A percentile compares a stretch with the other conserved stretches of the same genome.
phyloP scores from a whole-genome alignment of 2,113 vertebrate genomes.

The Ellobius talpinus region DNA sequence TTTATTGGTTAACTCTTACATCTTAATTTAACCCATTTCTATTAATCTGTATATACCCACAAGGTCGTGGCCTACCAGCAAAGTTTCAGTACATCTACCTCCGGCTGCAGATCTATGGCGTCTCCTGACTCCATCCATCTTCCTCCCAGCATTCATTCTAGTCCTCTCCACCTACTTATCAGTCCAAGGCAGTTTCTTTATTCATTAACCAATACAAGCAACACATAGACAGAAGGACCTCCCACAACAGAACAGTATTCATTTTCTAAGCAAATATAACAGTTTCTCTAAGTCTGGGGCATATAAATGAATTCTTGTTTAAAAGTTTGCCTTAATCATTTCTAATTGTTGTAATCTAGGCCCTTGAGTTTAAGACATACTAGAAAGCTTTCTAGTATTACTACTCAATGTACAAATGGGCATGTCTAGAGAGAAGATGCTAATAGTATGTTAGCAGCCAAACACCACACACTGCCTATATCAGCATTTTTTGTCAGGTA shows the following conservation, averaged over 20 bases:
- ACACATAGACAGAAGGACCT: no score
- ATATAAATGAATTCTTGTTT: not conserved
- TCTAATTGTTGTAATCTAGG: not conserved
- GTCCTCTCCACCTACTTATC: no score
- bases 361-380: not conserved
- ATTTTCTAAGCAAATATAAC: conserved; percentile 12
- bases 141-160: no score
- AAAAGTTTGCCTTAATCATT: conserved; percentile 23
- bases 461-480: not conserved
- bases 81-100: no score
- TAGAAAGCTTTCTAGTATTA: not conserved
- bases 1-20: no score
- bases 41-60: no score
- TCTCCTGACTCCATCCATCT: no score
- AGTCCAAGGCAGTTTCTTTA: no score
- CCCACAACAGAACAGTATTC: not conserved
- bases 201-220: no score
- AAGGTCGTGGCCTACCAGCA: no score
- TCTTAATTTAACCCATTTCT: no score
- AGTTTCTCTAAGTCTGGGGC: not conserved
- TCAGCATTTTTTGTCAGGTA: not conserved
- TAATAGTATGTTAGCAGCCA: not conserved
- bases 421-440: not conserved
- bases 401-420: not conserved
- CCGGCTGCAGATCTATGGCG: no score